phyloP scores from a whole-genome alignment of 37 sponge, comb jelly and placozoan genomes.

The Axinella damicornis region DNA sequence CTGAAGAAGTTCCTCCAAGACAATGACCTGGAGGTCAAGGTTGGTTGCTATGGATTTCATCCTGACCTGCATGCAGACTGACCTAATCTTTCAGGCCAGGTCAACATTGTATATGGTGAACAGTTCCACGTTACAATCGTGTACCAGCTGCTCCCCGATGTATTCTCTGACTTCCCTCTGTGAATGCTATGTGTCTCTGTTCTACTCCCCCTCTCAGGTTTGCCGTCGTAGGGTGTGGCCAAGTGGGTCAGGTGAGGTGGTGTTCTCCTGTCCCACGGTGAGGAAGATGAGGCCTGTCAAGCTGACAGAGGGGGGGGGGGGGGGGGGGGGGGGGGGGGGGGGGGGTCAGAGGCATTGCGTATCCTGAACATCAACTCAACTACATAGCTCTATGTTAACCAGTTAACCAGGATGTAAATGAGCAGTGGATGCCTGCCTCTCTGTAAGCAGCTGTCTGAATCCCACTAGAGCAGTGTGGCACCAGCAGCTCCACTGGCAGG shows the following conservation, averaged over 20 bases:
- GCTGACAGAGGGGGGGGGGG: constrained; percentile 79
- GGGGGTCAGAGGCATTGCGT: constrained; percentile 88
- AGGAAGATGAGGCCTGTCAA: constrained; percentile 74
- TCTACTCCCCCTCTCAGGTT: too few species aligned
- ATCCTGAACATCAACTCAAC: constrained; percentile 45
- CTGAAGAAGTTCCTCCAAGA: constrained; percentile 66
- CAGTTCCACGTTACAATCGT: too few species aligned
- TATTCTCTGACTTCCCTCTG: not conserved
- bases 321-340: constrained; percentile 85
- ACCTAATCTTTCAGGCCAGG: too few species aligned
- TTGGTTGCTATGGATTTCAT: constrained; percentile 17
- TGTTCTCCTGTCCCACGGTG: constrained; percentile 90
- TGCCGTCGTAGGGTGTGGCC: constrained; percentile 81
- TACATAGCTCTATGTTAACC: too few species aligned
- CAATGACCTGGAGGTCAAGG: constrained; percentile 71
- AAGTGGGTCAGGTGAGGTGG: constrained; percentile 90
- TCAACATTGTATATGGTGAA: too few species aligned
- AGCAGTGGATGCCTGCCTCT: too few species aligned
- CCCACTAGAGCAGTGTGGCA: too few species aligned
- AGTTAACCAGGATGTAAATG: too few species aligned
- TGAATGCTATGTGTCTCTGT: not conserved
- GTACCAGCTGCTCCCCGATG: not conserved
- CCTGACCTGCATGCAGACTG: too few species aligned
- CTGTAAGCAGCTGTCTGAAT: too few species aligned
- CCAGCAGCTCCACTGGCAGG: too few species aligned